A percentile compares a stretch with the other conserved stretches of the same genome.
These are phyloP conservation scores for Sebastes miniatus DNA, from an alignment of 2,797 vertebrate species.

Conservation along the genomic window DNA sequence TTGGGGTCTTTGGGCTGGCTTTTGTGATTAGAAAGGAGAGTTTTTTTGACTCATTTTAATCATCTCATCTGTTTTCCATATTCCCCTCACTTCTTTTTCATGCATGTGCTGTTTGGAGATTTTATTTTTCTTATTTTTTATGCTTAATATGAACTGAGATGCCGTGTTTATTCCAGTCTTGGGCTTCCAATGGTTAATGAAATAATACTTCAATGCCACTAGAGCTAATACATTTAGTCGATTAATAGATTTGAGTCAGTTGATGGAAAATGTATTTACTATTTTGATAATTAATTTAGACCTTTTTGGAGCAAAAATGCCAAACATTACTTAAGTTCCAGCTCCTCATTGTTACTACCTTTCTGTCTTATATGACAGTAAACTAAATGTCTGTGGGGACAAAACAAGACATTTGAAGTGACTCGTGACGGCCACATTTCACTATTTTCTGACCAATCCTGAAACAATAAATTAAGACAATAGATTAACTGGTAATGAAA, in stretches of 20 bases:
- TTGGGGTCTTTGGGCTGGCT: constrained; percentile 82
- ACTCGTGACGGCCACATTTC: background rate
- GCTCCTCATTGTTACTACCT: background rate
- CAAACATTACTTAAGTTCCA: background rate
- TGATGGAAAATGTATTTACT: background rate
- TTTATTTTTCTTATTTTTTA: background rate
- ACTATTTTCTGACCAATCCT: background rate
- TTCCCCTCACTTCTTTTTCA: constrained; percentile 27
- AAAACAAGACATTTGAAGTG: background rate
- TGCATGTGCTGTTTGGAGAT: constrained; percentile 8
- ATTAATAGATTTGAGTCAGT: background rate
- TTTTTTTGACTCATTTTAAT: constrained; percentile 29
- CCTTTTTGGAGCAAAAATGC: background rate
- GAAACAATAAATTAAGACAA: background rate
- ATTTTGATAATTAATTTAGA: background rate
- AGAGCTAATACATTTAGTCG: background rate
- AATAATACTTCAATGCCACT: background rate
- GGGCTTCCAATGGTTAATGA: background rate
- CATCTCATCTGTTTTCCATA: constrained; percentile 43
- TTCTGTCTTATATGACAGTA: background rate
- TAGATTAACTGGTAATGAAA: background rate
- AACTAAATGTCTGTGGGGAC: background rate
- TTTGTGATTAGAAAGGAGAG: constrained; percentile 47
- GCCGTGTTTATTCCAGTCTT: background rate
- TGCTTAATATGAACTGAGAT: background rate